These are phyloP conservation scores for Planiliza haematocheilus DNA, from an alignment of 2,113 vertebrate genomes.

Conservation along the genomic window DNA sequence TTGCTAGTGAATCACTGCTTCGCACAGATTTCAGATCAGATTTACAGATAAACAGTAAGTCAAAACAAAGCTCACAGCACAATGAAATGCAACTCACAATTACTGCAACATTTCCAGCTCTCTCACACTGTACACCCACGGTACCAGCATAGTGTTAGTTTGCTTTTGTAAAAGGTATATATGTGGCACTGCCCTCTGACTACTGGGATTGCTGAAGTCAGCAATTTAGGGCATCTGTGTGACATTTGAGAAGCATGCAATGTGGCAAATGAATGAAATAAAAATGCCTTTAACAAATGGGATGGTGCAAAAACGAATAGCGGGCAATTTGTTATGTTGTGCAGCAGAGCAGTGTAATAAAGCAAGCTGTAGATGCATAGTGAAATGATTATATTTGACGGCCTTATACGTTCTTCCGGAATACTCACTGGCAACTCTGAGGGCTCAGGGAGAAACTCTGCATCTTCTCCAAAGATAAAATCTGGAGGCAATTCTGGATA, in stretches of 20 bases:
- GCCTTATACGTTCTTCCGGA: not conserved
- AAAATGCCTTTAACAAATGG: not conserved
- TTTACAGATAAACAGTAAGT: conserved; percentile 36
- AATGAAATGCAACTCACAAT: conserved; percentile 13
- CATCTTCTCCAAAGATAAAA: conserved; percentile 99
- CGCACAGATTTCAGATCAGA: conserved; percentile 4
- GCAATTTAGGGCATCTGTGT: conserved; percentile 18
- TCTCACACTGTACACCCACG: not conserved
- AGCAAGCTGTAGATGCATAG: not conserved
- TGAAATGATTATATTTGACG: not conserved
- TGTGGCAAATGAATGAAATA: not conserved
- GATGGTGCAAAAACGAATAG: conserved; percentile 1
- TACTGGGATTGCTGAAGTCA: not conserved
- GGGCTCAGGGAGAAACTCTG: conserved; percentile 95
- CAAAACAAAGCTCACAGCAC: conserved; percentile 21
- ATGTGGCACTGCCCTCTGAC: conserved; percentile 8
- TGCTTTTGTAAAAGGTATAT: conserved; percentile 15
- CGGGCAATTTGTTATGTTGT: conserved; percentile 11
- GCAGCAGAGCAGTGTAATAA: not conserved
- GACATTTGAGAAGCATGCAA: conserved; percentile 4
- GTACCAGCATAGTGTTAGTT: not conserved
- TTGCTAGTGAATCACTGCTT: conserved; percentile 23
- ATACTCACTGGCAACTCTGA: conserved; percentile 92
- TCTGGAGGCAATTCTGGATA: conserved; percentile 97
- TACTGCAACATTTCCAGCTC: conserved; percentile 24